Percentiles rank a stretch among this genome's conserved stretches.
Conservation (phyloP, 2,797 vertebrate species). For the Pempheris klunzingeri region DNA sequence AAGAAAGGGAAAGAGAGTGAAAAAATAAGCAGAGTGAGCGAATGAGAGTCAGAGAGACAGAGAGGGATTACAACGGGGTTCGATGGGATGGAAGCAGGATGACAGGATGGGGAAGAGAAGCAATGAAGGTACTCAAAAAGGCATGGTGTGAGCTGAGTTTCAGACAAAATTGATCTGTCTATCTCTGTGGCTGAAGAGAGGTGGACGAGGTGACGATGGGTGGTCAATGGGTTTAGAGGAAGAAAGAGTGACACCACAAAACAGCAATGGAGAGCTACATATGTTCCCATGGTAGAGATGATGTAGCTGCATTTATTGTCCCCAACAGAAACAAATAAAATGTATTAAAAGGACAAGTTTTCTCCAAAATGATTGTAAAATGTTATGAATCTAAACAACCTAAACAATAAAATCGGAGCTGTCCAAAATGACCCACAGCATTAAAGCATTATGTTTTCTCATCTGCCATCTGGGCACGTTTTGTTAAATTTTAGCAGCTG, state of each 20-base stretch:
- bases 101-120: slow-evolving; percentile 63
- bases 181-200: slow-evolving; percentile 52
- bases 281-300: slow-evolving; percentile 23
- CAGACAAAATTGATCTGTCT: slow-evolving; percentile 75
- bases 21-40: slow-evolving; percentile 65
- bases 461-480: background rate
- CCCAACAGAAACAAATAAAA: background rate
- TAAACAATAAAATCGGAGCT: slow-evolving; percentile 5
- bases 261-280: slow-evolving; percentile 9
- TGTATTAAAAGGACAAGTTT: background rate
- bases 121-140: slow-evolving; percentile 64
- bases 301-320: background rate
- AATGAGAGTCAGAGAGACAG: slow-evolving; percentile 65
- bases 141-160: slow-evolving; percentile 58
- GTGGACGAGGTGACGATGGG: slow-evolving; percentile 32
- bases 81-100: slow-evolving; percentile 47
- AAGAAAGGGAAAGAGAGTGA: slow-evolving; percentile 51
- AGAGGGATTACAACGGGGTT: slow-evolving; percentile 66
- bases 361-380: background rate
- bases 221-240: slow-evolving; percentile 43
- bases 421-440: background rate
- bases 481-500: background rate
- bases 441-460: background rate
- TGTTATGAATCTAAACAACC: background rate
- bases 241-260: slow-evolving; percentile 20